phyloP scores from a whole-genome alignment of 2,888 invertebrate genomes.

The Torymus aiolomorphi region DNA sequence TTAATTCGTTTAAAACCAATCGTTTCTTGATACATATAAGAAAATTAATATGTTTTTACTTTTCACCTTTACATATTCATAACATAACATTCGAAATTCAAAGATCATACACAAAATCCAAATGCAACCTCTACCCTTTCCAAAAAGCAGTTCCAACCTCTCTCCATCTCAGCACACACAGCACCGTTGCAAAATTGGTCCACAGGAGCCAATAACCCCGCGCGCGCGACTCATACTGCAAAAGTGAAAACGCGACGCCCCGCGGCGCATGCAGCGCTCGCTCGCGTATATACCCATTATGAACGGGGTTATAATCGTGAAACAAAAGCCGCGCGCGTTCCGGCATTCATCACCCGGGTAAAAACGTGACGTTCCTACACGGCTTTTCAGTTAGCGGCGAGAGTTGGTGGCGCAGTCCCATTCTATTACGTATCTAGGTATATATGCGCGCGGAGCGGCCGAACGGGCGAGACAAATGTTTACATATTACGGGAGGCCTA shows the following conservation, averaged over 20 bases:
- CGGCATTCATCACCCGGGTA: conserved; percentile 36
- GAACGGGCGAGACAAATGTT: conserved; percentile 28
- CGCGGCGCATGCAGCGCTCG: conserved; percentile 5
- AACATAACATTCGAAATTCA: no score
- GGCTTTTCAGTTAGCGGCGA: conserved; percentile 32
- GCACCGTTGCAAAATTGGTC: conserved; percentile 27
- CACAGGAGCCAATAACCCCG: conserved; percentile 30
- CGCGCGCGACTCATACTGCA: not conserved
- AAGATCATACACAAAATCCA: no score
- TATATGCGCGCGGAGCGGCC: not conserved
- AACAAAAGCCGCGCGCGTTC: conserved; percentile 19
- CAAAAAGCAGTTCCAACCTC: no score
- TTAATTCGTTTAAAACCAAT: no score
- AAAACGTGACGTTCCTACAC: conserved; percentile 46
- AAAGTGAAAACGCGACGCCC: conserved; percentile 45
- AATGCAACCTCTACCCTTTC: no score
- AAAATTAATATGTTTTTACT: no score
- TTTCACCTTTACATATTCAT: no score
- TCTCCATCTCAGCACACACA: not conserved
- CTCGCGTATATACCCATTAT: conserved; percentile 12
- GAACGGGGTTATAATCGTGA: conserved; percentile 30
- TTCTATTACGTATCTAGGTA: not conserved
- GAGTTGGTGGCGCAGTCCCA: not conserved
- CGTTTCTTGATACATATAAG: no score
- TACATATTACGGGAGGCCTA: conserved; percentile 17